Base-by-base conservation (phyloP, 2,888 invertebrate genomes). In the Tinea semifulvella region DNA sequence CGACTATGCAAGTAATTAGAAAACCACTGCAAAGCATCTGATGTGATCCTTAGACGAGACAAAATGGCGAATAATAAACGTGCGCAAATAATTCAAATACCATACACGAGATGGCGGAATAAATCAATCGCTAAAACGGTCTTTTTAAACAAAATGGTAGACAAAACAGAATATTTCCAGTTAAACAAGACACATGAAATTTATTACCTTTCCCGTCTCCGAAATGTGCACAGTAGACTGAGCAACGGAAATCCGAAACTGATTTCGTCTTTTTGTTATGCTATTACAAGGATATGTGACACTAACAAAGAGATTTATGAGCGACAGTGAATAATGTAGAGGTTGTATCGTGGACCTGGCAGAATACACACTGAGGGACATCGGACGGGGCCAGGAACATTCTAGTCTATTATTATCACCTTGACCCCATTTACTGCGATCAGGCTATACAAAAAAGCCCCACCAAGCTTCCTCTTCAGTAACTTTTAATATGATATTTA, bases 221-320 rank as follows among this genome's bases (percentile, higher is more conserved):
- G 18, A 36, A 36, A 36, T 18, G 18, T 36, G 18, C 18, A 36
- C 36, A 18, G 31, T 31, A 31, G 17, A 18, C 36, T 18, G 36
- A 36, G 36, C 17, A 18, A 36, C 36, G 36, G 36, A 36, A 36
- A 36, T 36, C 36, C 36, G 36, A 36, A 36, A 36, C 36, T 36
- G 36, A 36, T 36, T 36, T 36, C 18, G 36, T 36, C 36, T 18
- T 36, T 36, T 36, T 36, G 36, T 36, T 36, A 36, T 36, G 36
- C 36, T 18, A 18, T 36, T 36, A 36, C 18, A 36, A 36, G 36
- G 18, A 36, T 18, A 36, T 36, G 18, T 18, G 36, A 18, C 18
- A 36, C 18, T 18, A 31, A 31, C 31, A 31, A 36, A 36, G 17
- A 17, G 36, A 36, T 36, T 36, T 36, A 36, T 14, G 36, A 18